These are phyloP conservation scores for Euthynnus affinis DNA, from an alignment of 2,797 vertebrate genomes.

Conservation along the genomic window DNA sequence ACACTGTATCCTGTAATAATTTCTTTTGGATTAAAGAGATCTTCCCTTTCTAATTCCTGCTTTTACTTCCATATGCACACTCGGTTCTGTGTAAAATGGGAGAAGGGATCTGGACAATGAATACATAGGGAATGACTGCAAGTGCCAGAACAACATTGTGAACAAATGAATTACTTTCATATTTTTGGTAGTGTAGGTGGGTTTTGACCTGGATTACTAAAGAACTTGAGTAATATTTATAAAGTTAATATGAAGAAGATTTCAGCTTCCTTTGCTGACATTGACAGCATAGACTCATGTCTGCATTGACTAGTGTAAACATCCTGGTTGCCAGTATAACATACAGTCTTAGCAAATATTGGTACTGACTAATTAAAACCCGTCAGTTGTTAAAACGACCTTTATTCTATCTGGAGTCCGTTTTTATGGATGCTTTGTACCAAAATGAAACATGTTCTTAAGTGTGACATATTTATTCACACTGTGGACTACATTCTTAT, in stretches of 20 bases:
- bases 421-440: background rate
- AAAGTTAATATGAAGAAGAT: background rate
- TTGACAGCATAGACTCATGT: background rate
- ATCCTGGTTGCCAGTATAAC: slow-evolving; percentile 49
- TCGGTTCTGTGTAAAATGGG: background rate
- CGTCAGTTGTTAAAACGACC: background rate
- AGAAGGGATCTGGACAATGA: background rate
- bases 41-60: background rate
- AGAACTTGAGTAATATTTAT: background rate
- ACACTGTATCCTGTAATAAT: too few species aligned
- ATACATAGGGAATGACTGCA: background rate
- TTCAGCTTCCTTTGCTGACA: background rate
- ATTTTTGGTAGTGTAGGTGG: background rate
- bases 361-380: slow-evolving; percentile 19
- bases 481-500: background rate
- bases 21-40: background rate
- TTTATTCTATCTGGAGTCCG: background rate
- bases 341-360: slow-evolving; percentile 42
- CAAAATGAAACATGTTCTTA: background rate
- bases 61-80: background rate
- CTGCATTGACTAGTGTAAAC: slow-evolving; percentile 48
- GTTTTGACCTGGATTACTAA: background rate
- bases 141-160: too few species aligned
- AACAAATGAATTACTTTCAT: background rate
- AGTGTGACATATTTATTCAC: background rate